These are phyloP conservation scores for Cacajao melanocephalus DNA, from an alignment of 2,797 vertebrate species.

Conservation along the genomic window DNA sequence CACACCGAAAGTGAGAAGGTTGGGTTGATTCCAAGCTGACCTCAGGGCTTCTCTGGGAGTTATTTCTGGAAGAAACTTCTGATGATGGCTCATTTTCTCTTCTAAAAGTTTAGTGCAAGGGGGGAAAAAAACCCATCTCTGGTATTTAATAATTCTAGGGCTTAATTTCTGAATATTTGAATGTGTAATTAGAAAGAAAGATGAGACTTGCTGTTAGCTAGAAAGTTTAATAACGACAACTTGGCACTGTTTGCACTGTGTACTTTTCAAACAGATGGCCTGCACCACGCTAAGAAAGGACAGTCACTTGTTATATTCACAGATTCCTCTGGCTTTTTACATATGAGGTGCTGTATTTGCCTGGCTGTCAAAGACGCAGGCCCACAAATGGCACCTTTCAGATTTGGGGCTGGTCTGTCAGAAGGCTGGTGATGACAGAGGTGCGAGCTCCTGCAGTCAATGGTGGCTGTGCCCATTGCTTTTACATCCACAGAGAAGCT, in stretches of 20 bases:
- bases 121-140: not conserved
- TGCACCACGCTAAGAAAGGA: not conserved
- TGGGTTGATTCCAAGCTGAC: slow-evolving; percentile 63
- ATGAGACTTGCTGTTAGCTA: not conserved
- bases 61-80: slow-evolving; percentile 61
- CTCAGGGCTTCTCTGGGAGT: slow-evolving; percentile 62
- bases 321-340: not conserved
- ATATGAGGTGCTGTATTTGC: not conserved
- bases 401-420: not conserved
- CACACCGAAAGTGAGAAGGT: not conserved
- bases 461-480: not conserved
- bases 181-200: not conserved
- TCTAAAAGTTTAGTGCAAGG: not conserved
- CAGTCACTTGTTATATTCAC: not conserved
- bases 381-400: no score
- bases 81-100: not conserved
- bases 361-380: not conserved
- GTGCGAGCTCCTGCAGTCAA: not conserved
- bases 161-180: slow-evolving; percentile 40
- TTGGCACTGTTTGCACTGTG: not conserved
- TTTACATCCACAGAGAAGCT: not conserved
- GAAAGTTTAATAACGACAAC: not conserved
- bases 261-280: not conserved
- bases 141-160: slow-evolving; percentile 10
- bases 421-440: not conserved